phyloP scores from a whole-genome alignment of 2,888 invertebrate species.

The Synanthedon myopaeformis region DNA sequence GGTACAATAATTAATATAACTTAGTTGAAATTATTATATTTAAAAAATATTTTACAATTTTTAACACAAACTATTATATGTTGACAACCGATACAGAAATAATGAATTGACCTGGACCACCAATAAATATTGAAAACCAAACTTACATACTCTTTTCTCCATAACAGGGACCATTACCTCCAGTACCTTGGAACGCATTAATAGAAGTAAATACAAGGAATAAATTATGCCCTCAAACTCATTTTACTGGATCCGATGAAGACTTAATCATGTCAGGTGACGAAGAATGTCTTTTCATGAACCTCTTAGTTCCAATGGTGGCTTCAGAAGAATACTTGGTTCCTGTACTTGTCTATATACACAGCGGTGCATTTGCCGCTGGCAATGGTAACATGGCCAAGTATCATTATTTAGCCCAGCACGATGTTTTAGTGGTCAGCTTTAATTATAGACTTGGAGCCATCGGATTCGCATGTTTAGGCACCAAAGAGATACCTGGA shows the following conservation, averaged over 20 bases:
- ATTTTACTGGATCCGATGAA: constrained; percentile 30
- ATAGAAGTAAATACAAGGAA: constrained; percentile 24
- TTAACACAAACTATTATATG: too few relatives aligned
- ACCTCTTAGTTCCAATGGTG: constrained; percentile 37
- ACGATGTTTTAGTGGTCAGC: constrained; percentile 75
- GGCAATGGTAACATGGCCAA: constrained; percentile 51
- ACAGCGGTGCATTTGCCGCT: constrained; percentile 52
- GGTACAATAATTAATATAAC: too few relatives aligned
- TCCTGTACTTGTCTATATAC: constrained; percentile 52
- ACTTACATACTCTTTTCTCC: too few relatives aligned
- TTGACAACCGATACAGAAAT: too few relatives aligned
- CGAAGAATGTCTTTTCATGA: constrained; percentile 45
- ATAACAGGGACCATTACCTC: constrained; percentile 47
- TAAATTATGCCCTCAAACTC: constrained; percentile 40
- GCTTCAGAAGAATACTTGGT: constrained; percentile 37
- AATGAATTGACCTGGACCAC: too few relatives aligned
- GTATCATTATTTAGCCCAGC: constrained; percentile 74
- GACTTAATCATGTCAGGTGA: constrained; percentile 33
- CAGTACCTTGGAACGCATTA: constrained; percentile 33
- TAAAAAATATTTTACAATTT: too few relatives aligned
- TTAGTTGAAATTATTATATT: too few relatives aligned
- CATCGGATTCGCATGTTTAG: constrained; percentile 76
- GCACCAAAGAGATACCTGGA: constrained; percentile 75
- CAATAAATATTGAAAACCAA: too few relatives aligned
- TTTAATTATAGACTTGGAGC: constrained; percentile 80